Evolutionary conservation across 2,888 invertebrate genomes (phyloP).

Genomic region (Tiliacea citrago): DNA sequence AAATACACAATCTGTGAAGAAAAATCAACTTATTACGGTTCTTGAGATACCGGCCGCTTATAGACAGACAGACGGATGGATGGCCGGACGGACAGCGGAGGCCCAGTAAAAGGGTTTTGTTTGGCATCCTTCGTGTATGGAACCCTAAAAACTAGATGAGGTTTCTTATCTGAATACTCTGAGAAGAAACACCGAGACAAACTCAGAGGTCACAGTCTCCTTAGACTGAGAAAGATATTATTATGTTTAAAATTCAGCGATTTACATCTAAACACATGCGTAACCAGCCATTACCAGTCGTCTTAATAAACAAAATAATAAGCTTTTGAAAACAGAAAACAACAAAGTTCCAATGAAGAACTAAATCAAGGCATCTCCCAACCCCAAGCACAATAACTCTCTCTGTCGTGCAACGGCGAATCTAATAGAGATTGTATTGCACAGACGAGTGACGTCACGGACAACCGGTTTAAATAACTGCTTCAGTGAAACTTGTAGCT

Average conservation of each 20-base stretch:
- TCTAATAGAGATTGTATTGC: constrained; percentile 47
- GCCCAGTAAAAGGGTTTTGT: too few relatives aligned
- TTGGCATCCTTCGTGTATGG: too few relatives aligned
- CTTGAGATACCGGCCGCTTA: too few relatives aligned
- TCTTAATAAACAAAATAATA: background rate
- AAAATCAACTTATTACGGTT: too few relatives aligned
- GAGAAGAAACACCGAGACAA: too few relatives aligned
- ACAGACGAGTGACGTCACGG: constrained; percentile 29
- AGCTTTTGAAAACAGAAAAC: constrained; percentile 8
- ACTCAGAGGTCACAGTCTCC: too few relatives aligned
- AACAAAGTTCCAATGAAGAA: background rate
- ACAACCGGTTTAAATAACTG: constrained; percentile 40
- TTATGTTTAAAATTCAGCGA: background rate
- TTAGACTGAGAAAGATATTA: too few relatives aligned
- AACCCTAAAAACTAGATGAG: too few relatives aligned
- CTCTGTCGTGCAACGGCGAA: background rate
- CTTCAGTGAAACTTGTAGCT: constrained; percentile 27
- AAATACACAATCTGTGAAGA: too few relatives aligned
- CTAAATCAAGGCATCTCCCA: constrained; percentile 2
- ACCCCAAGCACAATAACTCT: constrained; percentile 17
- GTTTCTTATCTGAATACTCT: too few relatives aligned
- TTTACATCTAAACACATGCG: background rate
- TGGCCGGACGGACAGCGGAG: too few relatives aligned
- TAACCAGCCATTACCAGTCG: background rate
- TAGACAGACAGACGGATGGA: too few relatives aligned